phyloP scores from a whole-genome alignment of 2,888 invertebrate species.

The Zaprionus lineosus region DNA sequence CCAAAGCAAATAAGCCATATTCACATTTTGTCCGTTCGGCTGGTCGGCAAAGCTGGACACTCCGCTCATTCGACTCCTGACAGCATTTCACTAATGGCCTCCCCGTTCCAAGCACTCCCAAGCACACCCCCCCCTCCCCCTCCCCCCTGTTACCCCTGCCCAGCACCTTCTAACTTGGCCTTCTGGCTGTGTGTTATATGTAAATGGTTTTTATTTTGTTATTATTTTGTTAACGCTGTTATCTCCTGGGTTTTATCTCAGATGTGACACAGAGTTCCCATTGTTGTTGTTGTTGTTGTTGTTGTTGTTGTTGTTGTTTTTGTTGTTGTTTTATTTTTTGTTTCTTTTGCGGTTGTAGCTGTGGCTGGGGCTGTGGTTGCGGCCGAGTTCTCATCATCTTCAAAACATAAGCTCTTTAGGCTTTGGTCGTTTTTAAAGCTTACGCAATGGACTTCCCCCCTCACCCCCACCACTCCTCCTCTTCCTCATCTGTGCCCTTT shows the following conservation, averaged over 20 bases:
- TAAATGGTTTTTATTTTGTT: slow-evolving; percentile 74
- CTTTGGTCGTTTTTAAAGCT: slow-evolving; percentile 63
- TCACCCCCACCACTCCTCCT: too few relatives aligned
- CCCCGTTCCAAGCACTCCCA: too few relatives aligned
- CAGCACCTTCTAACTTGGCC: slow-evolving; percentile 8
- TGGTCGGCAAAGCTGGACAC: slow-evolving; percentile 12
- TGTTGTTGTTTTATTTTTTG: slow-evolving; percentile 5
- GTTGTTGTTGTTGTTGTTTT: not conserved
- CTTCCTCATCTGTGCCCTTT: too few relatives aligned
- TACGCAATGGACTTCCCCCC: slow-evolving; percentile 8
- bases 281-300: slow-evolving; percentile 10
- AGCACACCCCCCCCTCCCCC: not conserved
- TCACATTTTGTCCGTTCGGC: slow-evolving; percentile 31
- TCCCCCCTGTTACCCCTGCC: not conserved
- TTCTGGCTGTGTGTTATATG: slow-evolving; percentile 30
- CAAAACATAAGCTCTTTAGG: slow-evolving; percentile 58
- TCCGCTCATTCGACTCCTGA: slow-evolving; percentile 34
- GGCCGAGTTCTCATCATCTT: slow-evolving; percentile 37
- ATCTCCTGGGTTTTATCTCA: slow-evolving; percentile 55
- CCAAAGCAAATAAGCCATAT: slow-evolving; percentile 45
- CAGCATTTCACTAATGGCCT: slow-evolving; percentile 65
- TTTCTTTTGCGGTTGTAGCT: too few relatives aligned
- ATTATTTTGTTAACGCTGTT: slow-evolving; percentile 72
- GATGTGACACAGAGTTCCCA: slow-evolving; percentile 30
- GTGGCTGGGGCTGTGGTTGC: slow-evolving; percentile 38